Evolutionary conservation across 64 coral and sea anemone species (phyloP).

Genomic region (Montipora sp.): DNA sequence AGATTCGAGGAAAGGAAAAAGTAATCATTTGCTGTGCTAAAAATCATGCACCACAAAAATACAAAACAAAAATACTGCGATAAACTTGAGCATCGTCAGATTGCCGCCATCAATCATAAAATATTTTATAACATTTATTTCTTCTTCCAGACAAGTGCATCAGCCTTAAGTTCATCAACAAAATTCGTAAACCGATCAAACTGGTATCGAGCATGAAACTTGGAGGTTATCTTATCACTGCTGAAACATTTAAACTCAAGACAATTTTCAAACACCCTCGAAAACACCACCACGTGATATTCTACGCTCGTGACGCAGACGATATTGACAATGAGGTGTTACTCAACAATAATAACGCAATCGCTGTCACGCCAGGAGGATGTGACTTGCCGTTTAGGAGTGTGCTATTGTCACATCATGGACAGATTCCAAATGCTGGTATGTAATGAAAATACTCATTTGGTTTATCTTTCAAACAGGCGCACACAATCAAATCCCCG

Average conservation of each 20-base stretch:
- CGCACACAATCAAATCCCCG: too few relatives aligned
- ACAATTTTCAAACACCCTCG: conserved; percentile 96
- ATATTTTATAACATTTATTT: neutral
- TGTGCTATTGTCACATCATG: conserved; percentile 63
- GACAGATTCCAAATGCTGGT: conserved; percentile 59
- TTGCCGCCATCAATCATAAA: too few relatives aligned
- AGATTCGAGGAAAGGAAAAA: too few relatives aligned
- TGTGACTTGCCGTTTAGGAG: conserved; percentile 79
- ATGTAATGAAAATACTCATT: neutral
- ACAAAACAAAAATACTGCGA: too few relatives aligned
- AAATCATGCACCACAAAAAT: too few relatives aligned
- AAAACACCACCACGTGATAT: conserved; percentile 92
- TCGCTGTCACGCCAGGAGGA: conserved; percentile 73
- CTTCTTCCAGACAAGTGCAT: conserved; percentile 90
- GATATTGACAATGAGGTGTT: conserved; percentile 77
- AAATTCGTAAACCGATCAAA: conserved; percentile 82
- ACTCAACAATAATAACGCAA: conserved; percentile 85
- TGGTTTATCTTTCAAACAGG: neutral
- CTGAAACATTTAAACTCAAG: conserved; percentile 94
- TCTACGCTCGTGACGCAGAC: conserved; percentile 90
- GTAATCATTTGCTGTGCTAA: too few relatives aligned
- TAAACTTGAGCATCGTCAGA: too few relatives aligned
- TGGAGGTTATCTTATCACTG: conserved; percentile 89
- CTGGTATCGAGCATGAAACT: conserved; percentile 96
- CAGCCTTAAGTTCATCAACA: conserved; percentile 88